Evolutionary conservation across 2,888 invertebrate genomes (phyloP), one percentile per base, ranked within the genome.

Genomic region (Nematopogon swammerdamellus): DNA sequence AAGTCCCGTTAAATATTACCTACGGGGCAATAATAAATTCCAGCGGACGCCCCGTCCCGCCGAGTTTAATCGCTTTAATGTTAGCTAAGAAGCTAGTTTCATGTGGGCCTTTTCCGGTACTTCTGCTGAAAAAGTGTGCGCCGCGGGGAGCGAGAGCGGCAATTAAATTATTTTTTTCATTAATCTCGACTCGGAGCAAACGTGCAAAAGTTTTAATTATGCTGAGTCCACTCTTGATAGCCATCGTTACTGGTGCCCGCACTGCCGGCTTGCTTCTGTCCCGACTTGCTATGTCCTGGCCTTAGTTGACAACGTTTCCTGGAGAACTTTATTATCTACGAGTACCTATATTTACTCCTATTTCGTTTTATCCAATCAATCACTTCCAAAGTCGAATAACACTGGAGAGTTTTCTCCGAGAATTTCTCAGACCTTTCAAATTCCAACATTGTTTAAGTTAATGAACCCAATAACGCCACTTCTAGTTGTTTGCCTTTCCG

Each of bases 1-100:
- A 55, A 55, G 50, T 54, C 53, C 49, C 53, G 51, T 55, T 55
- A 53, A 54, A 49, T 52, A 49, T 45, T 50, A 43, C 49, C 17
- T 48, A 52, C 44, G 45, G 25, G 42, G 50, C 51, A 49, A 50
- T 52, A 52, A 52, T 52, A 52, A 49, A 50, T 52, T 51, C 46
- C 49, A 43, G 30, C 18, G 46, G 52, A 45, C 49, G 50, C 50
- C n/a, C n/a, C 47, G 52, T 52, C 46, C 44, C 30, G 47, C 44
- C 47, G 49, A 45, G 49, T 51, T 52, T 53, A 55, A 52, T 53
- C 53, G 48, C 51, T 53, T 51, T 50, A 51, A 52, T 48, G 49
- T 51, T 47, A 50, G 51, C 50, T 50, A 52, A 54, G 49, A 36
- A 51, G 43, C 46, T 45, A 46, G 44, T 29, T 48, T 48, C 48